Base-by-base conservation (phyloP, 2,888 invertebrate genomes). In the Lymantria monacha region DNA sequence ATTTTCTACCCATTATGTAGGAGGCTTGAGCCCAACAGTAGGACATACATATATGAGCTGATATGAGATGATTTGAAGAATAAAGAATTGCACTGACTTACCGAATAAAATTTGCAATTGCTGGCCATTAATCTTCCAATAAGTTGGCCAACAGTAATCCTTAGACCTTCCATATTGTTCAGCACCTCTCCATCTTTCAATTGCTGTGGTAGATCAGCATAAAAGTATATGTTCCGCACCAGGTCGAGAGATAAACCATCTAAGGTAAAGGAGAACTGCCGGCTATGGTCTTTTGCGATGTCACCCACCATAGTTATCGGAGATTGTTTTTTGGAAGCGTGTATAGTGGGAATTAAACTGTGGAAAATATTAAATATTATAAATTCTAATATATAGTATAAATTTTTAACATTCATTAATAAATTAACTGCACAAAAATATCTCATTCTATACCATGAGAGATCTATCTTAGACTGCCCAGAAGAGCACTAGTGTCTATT, bases 51-150 rank as follows among this genome's bases (percentile, higher is more conserved):
- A n/a, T n/a, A n/a, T n/a, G n/a, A 22, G 22, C 22, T 22, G 22
- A 3, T 22, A 22, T 22, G 5, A 22, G 22, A 22, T 22, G 5
- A 22, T 22, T 5, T 3, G 22, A 22, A 22, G 22, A 22, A 22
- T 22, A 22, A 22, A n/a, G n/a, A n/a, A 22, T 22, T 22, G 2
- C 22, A 22, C 5, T 22, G 22, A 87, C 93, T 93, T 79, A 95
- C 95, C 72, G 94, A 92, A 66, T 94, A 92, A 81, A 93, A 90
- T 83, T 94, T 96, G 46, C 94, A 94, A 53, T 93, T 92, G 1
- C 95, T 92, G 5, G 93, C 86, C 72, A 94, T 84, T 30, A 96
- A 72, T 11, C 66, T 74, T n/a, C 67, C 74, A 55, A 84, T 63
- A 22, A 91, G 48, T 51, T 82, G 82, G 0, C 78, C 81, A 0